phyloP scores from a whole-genome alignment of 2,113 vertebrate species.

The Macquaria australasica region DNA sequence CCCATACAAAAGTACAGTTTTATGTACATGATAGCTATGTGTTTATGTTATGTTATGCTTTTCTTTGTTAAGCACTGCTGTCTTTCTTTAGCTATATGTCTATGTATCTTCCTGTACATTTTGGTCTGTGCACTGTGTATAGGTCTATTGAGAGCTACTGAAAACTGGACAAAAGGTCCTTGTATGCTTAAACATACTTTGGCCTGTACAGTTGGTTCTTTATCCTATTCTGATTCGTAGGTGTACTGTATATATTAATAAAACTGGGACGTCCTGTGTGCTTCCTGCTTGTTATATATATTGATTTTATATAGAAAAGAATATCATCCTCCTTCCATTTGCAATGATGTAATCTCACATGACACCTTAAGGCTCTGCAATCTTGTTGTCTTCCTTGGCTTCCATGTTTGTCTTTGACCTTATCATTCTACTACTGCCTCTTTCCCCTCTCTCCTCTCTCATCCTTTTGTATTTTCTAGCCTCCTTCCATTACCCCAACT shows the following conservation, averaged over 20 bases:
- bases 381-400: not conserved
- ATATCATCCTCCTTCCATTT: constrained; percentile 16
- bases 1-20: not conserved
- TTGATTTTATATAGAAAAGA: constrained; percentile 7
- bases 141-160: not conserved
- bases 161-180: not conserved
- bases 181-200: not conserved
- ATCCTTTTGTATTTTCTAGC: constrained; percentile 20
- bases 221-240: not conserved
- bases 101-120: too few relatives aligned
- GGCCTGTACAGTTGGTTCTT: not conserved
- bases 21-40: not conserved
- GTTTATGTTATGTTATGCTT: not conserved
- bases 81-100: not conserved
- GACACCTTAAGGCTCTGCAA: constrained; percentile 25
- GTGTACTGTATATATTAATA: not conserved
- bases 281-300: not conserved
- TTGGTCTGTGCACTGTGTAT: too few relatives aligned
- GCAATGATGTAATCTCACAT: constrained; percentile 26
- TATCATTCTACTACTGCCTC: not conserved
- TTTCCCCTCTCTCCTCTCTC: not conserved
- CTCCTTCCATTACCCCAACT: constrained; percentile 1
- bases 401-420: constrained; percentile 13
- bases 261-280: not conserved
- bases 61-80: not conserved